phyloP scores from a whole-genome alignment of 2,113 vertebrate species.

The Epinephelus cyanopodus region DNA sequence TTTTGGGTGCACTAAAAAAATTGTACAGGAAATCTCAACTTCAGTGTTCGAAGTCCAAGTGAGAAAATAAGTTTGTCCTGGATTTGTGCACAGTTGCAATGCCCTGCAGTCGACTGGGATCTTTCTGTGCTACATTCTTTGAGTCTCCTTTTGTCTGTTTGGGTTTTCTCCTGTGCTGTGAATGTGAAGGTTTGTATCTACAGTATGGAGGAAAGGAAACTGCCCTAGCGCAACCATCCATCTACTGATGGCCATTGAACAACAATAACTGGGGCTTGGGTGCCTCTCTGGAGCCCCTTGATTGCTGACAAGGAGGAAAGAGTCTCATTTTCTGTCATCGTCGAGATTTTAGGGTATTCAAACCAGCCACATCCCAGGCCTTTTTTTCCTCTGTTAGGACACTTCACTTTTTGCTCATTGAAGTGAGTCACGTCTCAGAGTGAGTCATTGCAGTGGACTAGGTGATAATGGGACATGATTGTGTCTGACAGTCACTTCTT shows the following conservation, averaged over 20 bases:
- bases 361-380: background rate
- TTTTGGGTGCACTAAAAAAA: too few species aligned
- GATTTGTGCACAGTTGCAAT: background rate
- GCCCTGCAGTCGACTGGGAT: fast-evolving
- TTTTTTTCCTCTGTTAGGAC: background rate
- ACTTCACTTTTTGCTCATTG: background rate
- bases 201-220: background rate
- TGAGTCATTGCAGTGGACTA: constrained; percentile 5
- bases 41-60: background rate
- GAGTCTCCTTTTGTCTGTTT: background rate
- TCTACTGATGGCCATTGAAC: constrained; percentile 3
- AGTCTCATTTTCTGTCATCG: background rate
- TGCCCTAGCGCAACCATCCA: background rate
- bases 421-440: constrained; percentile 5
- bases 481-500: constrained; percentile 4
- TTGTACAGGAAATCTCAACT: too few species aligned
- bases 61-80: background rate
- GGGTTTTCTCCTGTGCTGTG: background rate
- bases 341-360: background rate
- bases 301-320: background rate
- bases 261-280: background rate
- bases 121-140: background rate
- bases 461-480: constrained; percentile 17
- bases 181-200: background rate
- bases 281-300: background rate